phyloP scores from a whole-genome alignment of 2,888 invertebrate genomes.

The Perizoma affinitatum region DNA sequence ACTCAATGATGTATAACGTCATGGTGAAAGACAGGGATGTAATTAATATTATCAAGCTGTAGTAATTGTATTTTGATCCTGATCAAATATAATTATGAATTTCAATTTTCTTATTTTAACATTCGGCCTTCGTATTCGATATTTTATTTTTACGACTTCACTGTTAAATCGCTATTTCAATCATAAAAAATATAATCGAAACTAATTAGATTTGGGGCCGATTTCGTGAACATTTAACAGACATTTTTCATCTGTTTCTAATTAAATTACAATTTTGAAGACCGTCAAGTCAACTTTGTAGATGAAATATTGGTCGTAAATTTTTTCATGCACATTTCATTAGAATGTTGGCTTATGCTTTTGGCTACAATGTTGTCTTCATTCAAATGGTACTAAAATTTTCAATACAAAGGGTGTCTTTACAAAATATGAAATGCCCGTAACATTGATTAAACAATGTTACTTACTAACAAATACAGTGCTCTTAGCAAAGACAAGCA shows the following conservation, averaged over 20 bases:
- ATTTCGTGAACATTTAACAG: constrained; percentile 38
- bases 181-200: constrained; percentile 48
- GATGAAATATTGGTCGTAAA: constrained; percentile 44
- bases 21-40: neutral
- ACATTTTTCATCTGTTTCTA: constrained; percentile 61
- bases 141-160: constrained; percentile 49
- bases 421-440: neutral
- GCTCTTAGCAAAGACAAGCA: no score
- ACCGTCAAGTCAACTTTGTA: constrained; percentile 35
- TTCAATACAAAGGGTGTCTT: neutral
- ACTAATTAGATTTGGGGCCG: constrained; percentile 54
- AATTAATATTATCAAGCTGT: neutral
- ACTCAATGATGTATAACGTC: no score
- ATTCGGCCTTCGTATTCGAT: constrained; percentile 17
- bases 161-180: constrained; percentile 6
- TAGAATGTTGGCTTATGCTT: constrained; percentile 17
- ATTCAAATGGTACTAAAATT: constrained; percentile 9
- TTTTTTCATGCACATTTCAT: constrained; percentile 47
- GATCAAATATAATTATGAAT: neutral
- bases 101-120: constrained; percentile 14
- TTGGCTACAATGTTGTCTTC: constrained; percentile 12
- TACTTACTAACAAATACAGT: no score
- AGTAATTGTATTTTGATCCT: neutral
- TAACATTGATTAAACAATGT: neutral
- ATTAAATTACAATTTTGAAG: constrained; percentile 59